These are phyloP conservation scores for Gryllus bimaculatus DNA, from an alignment of 1,140 invertebrate species.

Conservation along the genomic window DNA sequence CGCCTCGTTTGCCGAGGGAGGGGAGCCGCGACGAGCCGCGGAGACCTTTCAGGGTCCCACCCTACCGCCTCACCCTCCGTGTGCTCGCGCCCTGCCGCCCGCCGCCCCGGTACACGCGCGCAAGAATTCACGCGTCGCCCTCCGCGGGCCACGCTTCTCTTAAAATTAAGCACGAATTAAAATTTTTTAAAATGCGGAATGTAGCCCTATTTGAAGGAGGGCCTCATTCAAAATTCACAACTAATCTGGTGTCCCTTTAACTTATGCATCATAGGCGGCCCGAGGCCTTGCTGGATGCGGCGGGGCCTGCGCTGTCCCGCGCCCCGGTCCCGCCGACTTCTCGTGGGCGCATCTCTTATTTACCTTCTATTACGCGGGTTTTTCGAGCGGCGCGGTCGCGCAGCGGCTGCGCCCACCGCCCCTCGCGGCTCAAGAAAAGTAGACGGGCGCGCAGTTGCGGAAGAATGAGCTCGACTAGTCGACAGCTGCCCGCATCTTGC, in stretches of 20 bases:
- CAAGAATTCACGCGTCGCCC: neutral
- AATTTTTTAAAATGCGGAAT: neutral
- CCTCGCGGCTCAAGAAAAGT: neutral
- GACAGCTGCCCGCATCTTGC: neutral
- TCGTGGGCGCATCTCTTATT: neutral
- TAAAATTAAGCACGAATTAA: neutral
- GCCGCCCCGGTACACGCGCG: no score
- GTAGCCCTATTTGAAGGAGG: neutral
- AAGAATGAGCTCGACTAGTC: neutral
- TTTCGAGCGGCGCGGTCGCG: neutral
- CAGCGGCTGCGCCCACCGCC: no score
- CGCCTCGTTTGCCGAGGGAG: neutral
- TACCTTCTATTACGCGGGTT: conserved; percentile 1
- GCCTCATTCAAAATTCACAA: neutral
- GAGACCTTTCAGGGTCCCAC: neutral
- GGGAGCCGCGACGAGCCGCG: neutral
- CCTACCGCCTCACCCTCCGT: no score
- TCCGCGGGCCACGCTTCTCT: neutral
- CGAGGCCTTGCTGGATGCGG: neutral
- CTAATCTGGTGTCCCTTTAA: neutral
- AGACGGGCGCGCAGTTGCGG: neutral
- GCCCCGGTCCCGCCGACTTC: neutral
- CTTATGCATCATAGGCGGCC: neutral
- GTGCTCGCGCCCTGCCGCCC: no score
- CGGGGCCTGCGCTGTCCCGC: neutral